Base-by-base conservation (phyloP, 2,888 invertebrate genomes). In the Drosophila pegasa region DNA sequence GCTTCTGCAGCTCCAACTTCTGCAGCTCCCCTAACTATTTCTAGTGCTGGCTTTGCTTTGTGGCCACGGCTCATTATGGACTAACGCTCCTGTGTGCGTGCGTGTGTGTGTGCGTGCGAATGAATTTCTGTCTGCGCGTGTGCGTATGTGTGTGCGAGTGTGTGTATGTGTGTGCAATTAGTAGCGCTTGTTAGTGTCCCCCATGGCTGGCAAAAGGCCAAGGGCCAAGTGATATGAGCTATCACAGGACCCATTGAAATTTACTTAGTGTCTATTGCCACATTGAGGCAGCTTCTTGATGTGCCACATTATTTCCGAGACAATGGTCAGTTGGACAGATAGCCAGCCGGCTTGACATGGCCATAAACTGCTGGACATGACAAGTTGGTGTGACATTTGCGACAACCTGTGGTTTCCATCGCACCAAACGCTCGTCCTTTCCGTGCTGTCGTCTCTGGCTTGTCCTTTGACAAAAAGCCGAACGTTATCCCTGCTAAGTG, bases 311-410 rank as follows among this genome's bases (percentile, higher is more conserved):
- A 81, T 66, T 75, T 60, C 35, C 41, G 35, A 68, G 65, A 76
- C 77, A 80, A 76, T 81, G 51, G 40, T 37, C 40, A 65, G 40
- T 38, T 20, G 40, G 51, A 59, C 45, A 35, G 51, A 59, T 33
- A 18, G 14, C 37, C 43, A 27, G 52, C 8, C 65, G 67, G 38
- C 50, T 40, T 88, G 88, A 88, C 87, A 89, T 60, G 75, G 57
- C 75, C 79, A 85, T 85, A 85, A 85, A 89, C 85, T 81, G 82
- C 79, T 77, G 82, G 88, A 86, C 85, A 87, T 89, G 85, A 86
- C 89, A 87, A 87, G 85, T 87, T 86, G 89, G 77, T 81, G 85
- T 76, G 88, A 88, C 85, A 87, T 84, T 89, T 81, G 87, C 83
- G 66, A 79, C 86, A 86, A 81, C 77, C 82, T 89, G 76, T 85